These are phyloP conservation scores for Pseudochromis fuscus DNA, from an alignment of 2,797 vertebrate genomes.

Conservation along the genomic window DNA sequence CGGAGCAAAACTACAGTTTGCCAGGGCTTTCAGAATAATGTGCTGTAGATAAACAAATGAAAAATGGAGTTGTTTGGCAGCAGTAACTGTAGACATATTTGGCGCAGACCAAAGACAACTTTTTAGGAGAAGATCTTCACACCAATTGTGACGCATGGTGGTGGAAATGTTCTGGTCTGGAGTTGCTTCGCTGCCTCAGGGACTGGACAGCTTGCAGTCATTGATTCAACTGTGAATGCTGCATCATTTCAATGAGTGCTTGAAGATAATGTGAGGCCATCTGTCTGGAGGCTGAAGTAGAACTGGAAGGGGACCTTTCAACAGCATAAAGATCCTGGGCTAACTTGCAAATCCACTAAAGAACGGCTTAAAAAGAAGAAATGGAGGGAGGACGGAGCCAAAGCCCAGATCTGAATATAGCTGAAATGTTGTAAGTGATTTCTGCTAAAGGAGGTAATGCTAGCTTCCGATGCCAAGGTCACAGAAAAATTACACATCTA, in stretches of 20 bases:
- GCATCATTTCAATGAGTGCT: neutral
- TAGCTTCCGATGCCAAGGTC: neutral
- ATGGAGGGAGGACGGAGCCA: neutral
- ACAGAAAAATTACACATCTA: neutral
- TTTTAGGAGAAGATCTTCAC: neutral
- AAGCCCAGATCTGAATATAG: neutral
- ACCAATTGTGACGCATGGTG: neutral
- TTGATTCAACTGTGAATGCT: neutral
- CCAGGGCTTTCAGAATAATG: neutral
- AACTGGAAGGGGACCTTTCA: neutral
- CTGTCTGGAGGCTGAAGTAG: neutral
- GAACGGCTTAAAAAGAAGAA: neutral
- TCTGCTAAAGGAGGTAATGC: neutral
- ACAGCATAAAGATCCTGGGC: neutral
- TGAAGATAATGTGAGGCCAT: neutral
- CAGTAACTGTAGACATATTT: neutral
- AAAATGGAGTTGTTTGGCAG: neutral
- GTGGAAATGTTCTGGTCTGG: neutral
- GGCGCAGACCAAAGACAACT: neutral
- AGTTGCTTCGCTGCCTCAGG: neutral
- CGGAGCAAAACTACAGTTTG: neutral
- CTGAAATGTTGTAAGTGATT: neutral
- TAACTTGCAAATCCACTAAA: neutral
- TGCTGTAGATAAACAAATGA: neutral
- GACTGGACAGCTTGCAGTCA: neutral